Evolutionary conservation across 2,113 vertebrate species (phyloP), one percentile per base, ranked within the genome.

Genomic region (Toxotes chatareus): DNA sequence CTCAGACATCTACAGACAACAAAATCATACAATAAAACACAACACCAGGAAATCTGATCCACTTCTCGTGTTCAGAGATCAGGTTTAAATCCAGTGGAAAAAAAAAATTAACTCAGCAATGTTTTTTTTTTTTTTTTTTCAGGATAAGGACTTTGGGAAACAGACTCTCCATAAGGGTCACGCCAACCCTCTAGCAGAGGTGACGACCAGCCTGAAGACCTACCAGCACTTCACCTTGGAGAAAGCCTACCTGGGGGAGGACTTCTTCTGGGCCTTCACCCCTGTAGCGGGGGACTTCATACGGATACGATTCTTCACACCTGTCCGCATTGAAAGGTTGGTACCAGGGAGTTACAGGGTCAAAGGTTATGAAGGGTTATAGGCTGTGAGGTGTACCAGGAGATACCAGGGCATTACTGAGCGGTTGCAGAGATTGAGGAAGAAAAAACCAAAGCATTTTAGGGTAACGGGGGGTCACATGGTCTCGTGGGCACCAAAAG

Each of bases 231-330:
- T 99, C 95, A 98, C 98, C 60, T 89, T 99, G 95, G 98, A 99
- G 95, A 99, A 99, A 87, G 98, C 98, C 86, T 99, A 99, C 93
- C 93, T 98, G 76, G 95, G 97, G 0, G 97, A 99, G 90, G 98
- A 99, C 86, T 99, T 99, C 95, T 99, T 99, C 94, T 99, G 98
- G 98, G 98, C 98, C 65, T 99, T 99, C 93, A 99, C 98, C 0
- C 98, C 98, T 0, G 95, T 97, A 0, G 97, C 97, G 0, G 98
- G 98, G 19, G 98, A 99, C 92, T 99, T 99, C 92, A 97, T 99
- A 88, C 95, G 97, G 82, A 98, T 99, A 84, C 95, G 98, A 49
- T 99, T 99, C 95, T 99, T 99, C 92, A 98, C 98, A 3, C 98
- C 98, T 0, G 96, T 99, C 56, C 96, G 97, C 31, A 95, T 99